A percentile compares a stretch with the other conserved stretches of the same genome.
phyloP scores from a whole-genome alignment of 1,140 invertebrate genomes.

The Zaprionus capensis region DNA sequence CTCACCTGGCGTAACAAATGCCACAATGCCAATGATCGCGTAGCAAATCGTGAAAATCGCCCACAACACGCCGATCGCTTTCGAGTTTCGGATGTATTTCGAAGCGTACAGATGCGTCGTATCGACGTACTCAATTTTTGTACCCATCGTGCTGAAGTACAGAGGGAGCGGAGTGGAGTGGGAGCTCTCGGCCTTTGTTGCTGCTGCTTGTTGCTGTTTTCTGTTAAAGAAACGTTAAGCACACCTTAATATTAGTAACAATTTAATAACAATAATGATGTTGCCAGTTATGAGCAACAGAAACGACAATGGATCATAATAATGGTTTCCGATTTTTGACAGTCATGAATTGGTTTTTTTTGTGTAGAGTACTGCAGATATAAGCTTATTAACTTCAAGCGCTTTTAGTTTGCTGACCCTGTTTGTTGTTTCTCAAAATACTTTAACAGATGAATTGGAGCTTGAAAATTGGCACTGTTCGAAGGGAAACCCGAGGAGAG shows the following conservation, averaged over 20 bases:
- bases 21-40: constrained; percentile 96
- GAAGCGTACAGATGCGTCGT: constrained; percentile 95
- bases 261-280: constrained; percentile 56
- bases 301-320: constrained; percentile 32
- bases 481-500: constrained; percentile 2
- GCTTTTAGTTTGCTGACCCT: constrained; percentile 72
- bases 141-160: constrained; percentile 88
- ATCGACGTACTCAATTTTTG: constrained; percentile 95
- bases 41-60: constrained; percentile 98
- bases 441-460: constrained; percentile 40
- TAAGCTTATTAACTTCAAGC: constrained; percentile 70
- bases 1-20: constrained; percentile 93
- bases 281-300: constrained; percentile 38
- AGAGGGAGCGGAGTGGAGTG: constrained; percentile 3
- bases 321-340: constrained; percentile 48
- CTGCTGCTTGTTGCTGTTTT: constrained; percentile 19
- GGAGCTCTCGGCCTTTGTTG: constrained; percentile 32
- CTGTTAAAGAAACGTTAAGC: constrained; percentile 54
- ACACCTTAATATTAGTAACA: constrained; percentile 49
- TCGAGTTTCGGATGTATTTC: constrained; percentile 97
- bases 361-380: constrained; percentile 7
- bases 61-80: constrained; percentile 98
- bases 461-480: constrained; percentile 17
- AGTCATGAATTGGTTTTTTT: constrained; percentile 58
- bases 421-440: constrained; percentile 34